Evolutionary conservation across 2,113 vertebrate genomes (phyloP).

Genomic region (Gavialis gangeticus): DNA sequence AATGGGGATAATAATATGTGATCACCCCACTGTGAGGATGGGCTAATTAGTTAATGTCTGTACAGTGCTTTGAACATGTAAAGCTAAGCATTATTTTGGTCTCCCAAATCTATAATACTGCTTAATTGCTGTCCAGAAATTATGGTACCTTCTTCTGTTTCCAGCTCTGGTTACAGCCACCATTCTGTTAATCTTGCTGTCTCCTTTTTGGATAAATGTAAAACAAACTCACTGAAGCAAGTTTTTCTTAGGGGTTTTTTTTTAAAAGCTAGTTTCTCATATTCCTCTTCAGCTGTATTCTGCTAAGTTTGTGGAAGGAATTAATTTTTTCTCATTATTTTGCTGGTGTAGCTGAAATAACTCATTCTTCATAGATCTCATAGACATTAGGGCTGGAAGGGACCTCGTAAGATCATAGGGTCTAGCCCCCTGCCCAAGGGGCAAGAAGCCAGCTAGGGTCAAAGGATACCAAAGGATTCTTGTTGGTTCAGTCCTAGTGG

Average conservation of each 20-base stretch:
- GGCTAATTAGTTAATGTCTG: background rate
- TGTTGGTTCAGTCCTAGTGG: background rate
- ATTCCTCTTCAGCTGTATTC: background rate
- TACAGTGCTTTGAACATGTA: background rate
- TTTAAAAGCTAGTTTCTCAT: fast-evolving
- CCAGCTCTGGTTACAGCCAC: background rate
- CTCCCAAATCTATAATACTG: background rate
- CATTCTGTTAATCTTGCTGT: background rate
- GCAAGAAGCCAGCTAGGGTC: too few relatives aligned
- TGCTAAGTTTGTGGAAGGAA: background rate
- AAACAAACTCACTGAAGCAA: background rate
- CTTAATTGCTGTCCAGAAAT: background rate
- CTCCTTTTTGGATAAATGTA: background rate
- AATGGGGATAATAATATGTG: background rate
- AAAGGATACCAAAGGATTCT: too few relatives aligned
- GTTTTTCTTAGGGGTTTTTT: background rate
- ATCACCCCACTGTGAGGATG: background rate
- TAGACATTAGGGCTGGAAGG: too few relatives aligned
- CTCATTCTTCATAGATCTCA: background rate
- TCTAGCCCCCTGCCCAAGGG: too few relatives aligned
- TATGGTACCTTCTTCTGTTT: fast-evolving
- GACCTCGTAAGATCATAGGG: too few relatives aligned
- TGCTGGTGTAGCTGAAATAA: background rate
- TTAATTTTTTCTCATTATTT: background rate
- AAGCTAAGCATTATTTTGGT: fast-evolving